Evolutionary conservation across 2,797 vertebrate genomes (phyloP), one percentile per base, ranked within the genome.

Genomic region (Balearica regulorum): DNA sequence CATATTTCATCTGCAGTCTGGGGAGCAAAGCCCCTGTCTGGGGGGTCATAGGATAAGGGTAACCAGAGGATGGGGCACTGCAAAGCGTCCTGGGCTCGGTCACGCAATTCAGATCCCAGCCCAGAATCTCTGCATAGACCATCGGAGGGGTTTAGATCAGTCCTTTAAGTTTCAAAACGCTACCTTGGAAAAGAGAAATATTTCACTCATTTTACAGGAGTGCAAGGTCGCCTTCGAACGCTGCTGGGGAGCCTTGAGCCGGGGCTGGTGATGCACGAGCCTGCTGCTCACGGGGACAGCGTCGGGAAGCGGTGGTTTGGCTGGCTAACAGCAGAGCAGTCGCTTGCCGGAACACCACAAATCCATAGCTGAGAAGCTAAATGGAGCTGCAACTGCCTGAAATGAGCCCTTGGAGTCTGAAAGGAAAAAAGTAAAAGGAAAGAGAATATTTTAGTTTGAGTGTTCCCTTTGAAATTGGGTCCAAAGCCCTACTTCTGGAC

Each of bases 211-310:
- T 94, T 73, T 41, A 11, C 51, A 46, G 35, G 37, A 37, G 51
- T 62, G 43, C 58, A 29, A 60, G 61, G 76, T 90, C 68, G 55
- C 55, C 19, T 51, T 46, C 1, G 6, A 35, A 75, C 0, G 10
- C 3, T 8, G 10, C 18, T 31, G 31, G 25, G 28, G 43, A 88
- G 54, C 49, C 44, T 62, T 20, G 77, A 9, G 16, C 39, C 66
- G 1, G 3, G 31, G 78, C 14, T 51, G 43, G 28, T 43, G 58
- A 7, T 51, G 55, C 9, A 8, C 24, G 35, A 1, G 0, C 41
- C 8, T 24, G 62, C 39, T 62, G 60, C 65, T 39, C 0, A 0
- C 15, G 65, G 49, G 49, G 49, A 69, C 1, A 2, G 2, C 0
- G 0, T 4, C 5, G 41, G 65, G 61, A 41, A 33, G 55, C 49